Percentiles rank a stretch among this genome's conserved stretches.
Conservation (phyloP, 1,140 invertebrate genomes). For the Tetramorium parvispinum region DNA sequence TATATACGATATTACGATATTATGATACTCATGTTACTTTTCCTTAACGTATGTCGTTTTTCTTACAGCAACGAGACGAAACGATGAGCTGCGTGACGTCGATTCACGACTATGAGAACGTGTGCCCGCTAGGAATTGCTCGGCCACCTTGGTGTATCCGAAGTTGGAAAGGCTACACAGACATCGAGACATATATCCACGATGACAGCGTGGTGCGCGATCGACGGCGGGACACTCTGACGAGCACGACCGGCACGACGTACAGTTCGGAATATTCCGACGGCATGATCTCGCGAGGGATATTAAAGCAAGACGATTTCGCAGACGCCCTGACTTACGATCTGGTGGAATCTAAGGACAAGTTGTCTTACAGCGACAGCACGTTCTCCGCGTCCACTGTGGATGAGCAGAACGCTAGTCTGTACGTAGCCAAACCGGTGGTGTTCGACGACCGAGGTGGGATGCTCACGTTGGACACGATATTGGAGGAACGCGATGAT, state of each 20-base stretch:
- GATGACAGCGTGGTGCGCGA: constrained; percentile 88
- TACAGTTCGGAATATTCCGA: constrained; percentile 81
- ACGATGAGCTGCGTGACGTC: constrained; percentile 88
- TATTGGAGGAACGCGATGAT: constrained; percentile 88
- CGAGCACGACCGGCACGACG: constrained; percentile 82
- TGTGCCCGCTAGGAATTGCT: constrained; percentile 89
- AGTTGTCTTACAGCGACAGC: constrained; percentile 22
- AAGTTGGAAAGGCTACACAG: constrained; percentile 89
- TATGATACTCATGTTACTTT: not conserved
- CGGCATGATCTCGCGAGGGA: constrained; percentile 67
- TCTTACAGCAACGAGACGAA: constrained; percentile 78
- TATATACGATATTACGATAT: not conserved
- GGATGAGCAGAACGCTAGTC: constrained; percentile 78
- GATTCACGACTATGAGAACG: constrained; percentile 90
- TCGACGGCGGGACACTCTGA: constrained; percentile 87
- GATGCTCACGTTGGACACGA: constrained; percentile 85
- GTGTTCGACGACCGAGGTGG: constrained; percentile 87
- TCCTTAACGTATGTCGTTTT: not conserved
- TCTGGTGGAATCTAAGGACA: constrained; percentile 78
- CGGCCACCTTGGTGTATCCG: constrained; percentile 89
- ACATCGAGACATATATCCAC: constrained; percentile 89
- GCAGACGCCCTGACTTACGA: constrained; percentile 86
- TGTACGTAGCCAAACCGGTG: constrained; percentile 87
- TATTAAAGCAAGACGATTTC: constrained; percentile 87
- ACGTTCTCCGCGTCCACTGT: constrained; percentile 54